Evolutionary conservation across 2,113 vertebrate species (phyloP).

Genomic region (Aphyosemion australe): DNA sequence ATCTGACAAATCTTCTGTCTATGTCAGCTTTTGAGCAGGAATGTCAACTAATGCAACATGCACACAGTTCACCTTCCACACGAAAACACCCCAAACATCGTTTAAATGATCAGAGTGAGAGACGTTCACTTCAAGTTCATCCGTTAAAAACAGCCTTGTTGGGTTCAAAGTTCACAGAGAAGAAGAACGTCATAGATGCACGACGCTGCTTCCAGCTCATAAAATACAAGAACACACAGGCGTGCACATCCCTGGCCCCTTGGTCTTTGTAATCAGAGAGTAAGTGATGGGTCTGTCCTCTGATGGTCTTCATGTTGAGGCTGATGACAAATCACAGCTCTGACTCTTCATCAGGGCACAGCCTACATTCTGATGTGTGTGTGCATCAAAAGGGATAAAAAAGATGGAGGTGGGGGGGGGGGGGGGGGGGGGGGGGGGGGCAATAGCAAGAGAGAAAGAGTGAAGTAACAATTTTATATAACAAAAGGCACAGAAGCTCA

Average conservation of each 20-base stretch:
- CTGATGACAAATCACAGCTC: constrained; percentile 73
- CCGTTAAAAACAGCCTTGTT: neutral
- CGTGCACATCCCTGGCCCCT: constrained; percentile 18
- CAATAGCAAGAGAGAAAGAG: neutral
- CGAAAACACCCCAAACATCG: neutral
- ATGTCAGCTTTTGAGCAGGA: no score
- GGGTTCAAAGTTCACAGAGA: constrained; percentile 10
- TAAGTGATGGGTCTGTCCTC: constrained; percentile 70
- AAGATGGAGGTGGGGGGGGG: neutral
- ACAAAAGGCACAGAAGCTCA: neutral
- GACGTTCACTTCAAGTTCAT: neutral
- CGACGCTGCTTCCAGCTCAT: neutral
- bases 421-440: no score
- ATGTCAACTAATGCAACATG: no score
- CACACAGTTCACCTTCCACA: neutral
- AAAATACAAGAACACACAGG: constrained; percentile 16
- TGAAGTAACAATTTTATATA: constrained; percentile 22
- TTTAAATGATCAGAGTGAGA: neutral
- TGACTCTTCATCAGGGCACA: constrained; percentile 63
- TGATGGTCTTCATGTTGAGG: constrained; percentile 71
- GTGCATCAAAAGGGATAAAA: neutral
- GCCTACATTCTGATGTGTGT: constrained; percentile 35
- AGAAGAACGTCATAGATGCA: neutral
- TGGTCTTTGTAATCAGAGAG: constrained; percentile 65
- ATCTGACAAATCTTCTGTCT: no score